Percentiles rank a stretch among this genome's conserved stretches.
Evolutionary conservation across 2,113 vertebrate genomes (phyloP).

Genomic region (Petrocephalus zakoni): DNA sequence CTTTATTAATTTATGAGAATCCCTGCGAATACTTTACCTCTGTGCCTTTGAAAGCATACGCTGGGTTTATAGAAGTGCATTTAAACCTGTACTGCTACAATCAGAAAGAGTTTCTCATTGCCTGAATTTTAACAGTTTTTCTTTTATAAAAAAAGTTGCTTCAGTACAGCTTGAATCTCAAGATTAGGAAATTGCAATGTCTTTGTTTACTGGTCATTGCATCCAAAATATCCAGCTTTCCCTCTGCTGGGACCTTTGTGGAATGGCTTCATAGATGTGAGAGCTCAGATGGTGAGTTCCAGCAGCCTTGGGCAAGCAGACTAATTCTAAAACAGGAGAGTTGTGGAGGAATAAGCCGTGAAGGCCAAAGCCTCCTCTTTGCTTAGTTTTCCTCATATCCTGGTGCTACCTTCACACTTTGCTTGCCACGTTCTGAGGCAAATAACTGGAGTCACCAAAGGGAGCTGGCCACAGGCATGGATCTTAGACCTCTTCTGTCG

Average conservation of each 20-base stretch:
- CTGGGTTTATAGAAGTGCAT: neutral
- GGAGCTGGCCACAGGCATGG: neutral
- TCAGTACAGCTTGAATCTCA: neutral
- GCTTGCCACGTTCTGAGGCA: constrained; percentile 21
- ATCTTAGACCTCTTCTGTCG: neutral
- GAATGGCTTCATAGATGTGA: neutral
- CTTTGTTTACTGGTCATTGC: neutral
- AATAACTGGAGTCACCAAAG: constrained; percentile 23
- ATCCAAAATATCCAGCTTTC: neutral
- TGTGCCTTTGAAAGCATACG: neutral
- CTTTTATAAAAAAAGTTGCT: neutral
- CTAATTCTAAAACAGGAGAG: constrained; percentile 26
- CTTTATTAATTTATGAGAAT: neutral
- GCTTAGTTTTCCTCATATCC: constrained; percentile 23
- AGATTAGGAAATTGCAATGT: neutral
- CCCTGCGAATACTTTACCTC: neutral
- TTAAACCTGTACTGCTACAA: neutral
- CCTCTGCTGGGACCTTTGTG: neutral
- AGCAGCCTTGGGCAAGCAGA: constrained; percentile 4
- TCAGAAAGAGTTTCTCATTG: neutral
- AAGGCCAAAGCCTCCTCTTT: constrained; percentile 3
- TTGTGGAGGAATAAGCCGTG: neutral
- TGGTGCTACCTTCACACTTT: constrained; percentile 16
- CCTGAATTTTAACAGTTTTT: neutral
- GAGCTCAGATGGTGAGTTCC: constrained; percentile 12